Percentiles rank a stretch among this genome's conserved stretches.
Evolutionary conservation across 2,797 vertebrate genomes (phyloP).

Genomic region (Gobionotothen gibberifrons): DNA sequence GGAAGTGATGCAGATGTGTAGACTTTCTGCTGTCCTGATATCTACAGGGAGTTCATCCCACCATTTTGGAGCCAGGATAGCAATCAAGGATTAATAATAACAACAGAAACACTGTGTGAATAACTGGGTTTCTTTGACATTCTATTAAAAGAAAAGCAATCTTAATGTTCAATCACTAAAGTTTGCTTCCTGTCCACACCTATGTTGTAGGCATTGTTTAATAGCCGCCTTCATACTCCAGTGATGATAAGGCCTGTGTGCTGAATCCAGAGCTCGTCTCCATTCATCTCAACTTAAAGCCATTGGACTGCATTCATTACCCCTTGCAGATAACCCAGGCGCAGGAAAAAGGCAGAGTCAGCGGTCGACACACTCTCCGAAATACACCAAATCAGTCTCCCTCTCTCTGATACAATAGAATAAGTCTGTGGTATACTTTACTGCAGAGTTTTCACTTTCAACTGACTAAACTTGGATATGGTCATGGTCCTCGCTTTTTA

Average conservation of each 20-base stretch:
- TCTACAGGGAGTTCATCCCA: no score
- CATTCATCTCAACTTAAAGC: constrained; percentile 60
- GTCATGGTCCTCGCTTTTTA: constrained; percentile 36
- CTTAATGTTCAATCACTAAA: constrained; percentile 21
- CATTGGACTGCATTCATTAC: constrained; percentile 65
- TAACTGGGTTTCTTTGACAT: background rate
- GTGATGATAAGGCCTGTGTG: constrained; percentile 46
- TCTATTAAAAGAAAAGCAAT: constrained; percentile 16
- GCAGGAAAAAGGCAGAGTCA: constrained; percentile 61
- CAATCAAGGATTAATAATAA: background rate
- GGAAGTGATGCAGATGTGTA: no score
- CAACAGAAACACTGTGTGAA: constrained; percentile 13
- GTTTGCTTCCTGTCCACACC: constrained; percentile 1
- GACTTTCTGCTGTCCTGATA: no score
- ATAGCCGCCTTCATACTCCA: constrained; percentile 51
- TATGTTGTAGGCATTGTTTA: constrained; percentile 47
- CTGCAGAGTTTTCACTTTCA: constrained; percentile 46
- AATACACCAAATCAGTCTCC: constrained; percentile 48
- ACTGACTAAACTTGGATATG: constrained; percentile 28
- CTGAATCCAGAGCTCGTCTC: constrained; percentile 52
- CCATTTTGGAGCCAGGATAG: no score
- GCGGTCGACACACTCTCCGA: constrained; percentile 50
- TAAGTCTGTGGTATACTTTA: constrained; percentile 27
- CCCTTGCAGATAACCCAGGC: constrained; percentile 58
- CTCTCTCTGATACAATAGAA: constrained; percentile 28